phyloP scores from a whole-genome alignment of 2,113 vertebrate genomes.

The Halichoerus grypus region DNA sequence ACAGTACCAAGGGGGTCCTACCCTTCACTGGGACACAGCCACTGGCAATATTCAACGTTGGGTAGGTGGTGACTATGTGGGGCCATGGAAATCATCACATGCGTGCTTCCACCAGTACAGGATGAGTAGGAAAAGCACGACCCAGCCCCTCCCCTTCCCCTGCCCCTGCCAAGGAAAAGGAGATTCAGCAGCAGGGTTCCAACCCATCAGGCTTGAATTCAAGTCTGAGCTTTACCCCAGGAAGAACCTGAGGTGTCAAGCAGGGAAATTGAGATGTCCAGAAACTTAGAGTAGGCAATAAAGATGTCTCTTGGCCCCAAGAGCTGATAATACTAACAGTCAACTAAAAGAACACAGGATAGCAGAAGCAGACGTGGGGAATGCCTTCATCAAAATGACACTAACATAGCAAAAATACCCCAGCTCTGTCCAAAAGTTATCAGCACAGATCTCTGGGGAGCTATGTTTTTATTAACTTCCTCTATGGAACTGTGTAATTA shows the following conservation, averaged over 20 bases:
- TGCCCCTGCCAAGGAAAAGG: not conserved
- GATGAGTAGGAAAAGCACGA: not conserved
- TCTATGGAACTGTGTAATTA: not conserved
- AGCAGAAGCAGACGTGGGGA: not conserved
- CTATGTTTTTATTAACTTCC: constrained; percentile 31
- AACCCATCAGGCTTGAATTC: not conserved
- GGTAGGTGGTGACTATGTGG: not conserved
- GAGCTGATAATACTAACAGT: not conserved
- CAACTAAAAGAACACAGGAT: not conserved
- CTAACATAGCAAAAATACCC: not conserved
- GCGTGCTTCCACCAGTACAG: not conserved
- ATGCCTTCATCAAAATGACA: not conserved
- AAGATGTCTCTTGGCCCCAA: not conserved
- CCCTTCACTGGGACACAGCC: not conserved
- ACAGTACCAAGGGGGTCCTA: not conserved
- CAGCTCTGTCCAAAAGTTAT: not conserved
- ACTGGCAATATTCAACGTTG: not conserved
- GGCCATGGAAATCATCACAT: not conserved
- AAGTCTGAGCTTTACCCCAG: not conserved
- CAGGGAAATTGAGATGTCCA: not conserved
- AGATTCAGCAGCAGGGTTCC: not conserved
- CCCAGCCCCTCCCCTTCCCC: not conserved
- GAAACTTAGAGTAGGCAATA: not conserved
- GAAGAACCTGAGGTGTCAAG: not conserved
- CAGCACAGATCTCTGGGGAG: not conserved